These are phyloP conservation scores for Macroglossus sobrinus DNA, from an alignment of 2,113 vertebrate genomes.

Conservation along the genomic window DNA sequence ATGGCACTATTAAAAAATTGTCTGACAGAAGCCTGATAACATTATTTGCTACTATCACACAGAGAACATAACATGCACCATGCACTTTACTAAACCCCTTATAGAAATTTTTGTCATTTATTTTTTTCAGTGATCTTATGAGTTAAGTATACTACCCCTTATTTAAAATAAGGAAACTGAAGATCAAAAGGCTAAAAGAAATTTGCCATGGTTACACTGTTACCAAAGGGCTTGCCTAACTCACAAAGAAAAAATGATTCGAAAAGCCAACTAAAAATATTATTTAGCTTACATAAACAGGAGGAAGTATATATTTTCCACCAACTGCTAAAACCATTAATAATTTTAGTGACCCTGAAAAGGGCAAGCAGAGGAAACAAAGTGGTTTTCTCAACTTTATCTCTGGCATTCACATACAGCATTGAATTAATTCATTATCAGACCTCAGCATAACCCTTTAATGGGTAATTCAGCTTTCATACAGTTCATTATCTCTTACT, in stretches of 20 bases:
- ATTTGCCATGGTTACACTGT: background rate
- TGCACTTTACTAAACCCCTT: background rate
- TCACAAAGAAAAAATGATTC: background rate
- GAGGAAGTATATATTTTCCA: slow-evolving; percentile 16
- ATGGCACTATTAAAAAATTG: background rate
- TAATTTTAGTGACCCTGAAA: slow-evolving; percentile 63
- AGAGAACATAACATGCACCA: accelerated
- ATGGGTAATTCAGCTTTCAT: slow-evolving; percentile 62
- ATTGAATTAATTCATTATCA: slow-evolving; percentile 62
- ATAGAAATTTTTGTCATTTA: background rate
- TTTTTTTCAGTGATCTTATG: background rate
- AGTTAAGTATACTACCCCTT: background rate
- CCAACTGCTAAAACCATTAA: slow-evolving; percentile 34
- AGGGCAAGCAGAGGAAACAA: slow-evolving; percentile 38
- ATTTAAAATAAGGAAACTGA: slow-evolving; percentile 10
- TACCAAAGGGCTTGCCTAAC: background rate
- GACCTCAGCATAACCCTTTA: slow-evolving; percentile 58
- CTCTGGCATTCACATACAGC: slow-evolving; percentile 15
- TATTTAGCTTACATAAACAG: background rate
- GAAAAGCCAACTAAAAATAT: slow-evolving; percentile 22
- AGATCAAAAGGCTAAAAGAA: background rate
- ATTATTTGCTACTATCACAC: background rate
- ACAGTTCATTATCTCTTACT: slow-evolving; percentile 66
- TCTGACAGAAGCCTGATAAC: background rate
- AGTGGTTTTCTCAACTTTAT: slow-evolving; percentile 39